Conservation (phyloP, 2,113 vertebrate genomes). For the Hippocampus comes region DNA sequence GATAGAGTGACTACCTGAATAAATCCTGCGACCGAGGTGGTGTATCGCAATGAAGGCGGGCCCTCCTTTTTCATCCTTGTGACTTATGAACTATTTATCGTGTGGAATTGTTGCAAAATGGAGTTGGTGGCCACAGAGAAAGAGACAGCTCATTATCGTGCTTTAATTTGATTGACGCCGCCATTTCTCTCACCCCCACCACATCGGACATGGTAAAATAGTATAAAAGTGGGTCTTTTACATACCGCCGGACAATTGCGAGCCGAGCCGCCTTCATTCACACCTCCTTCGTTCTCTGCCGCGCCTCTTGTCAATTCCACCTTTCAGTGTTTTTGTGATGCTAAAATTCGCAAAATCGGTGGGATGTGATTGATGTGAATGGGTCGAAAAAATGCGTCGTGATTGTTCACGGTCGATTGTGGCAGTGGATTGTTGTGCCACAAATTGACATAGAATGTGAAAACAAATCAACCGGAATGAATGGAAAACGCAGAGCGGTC, state of each 20-base stretch:
- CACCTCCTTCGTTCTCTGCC: conserved; percentile 2
- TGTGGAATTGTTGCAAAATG: conserved; percentile 43
- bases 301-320: conserved; percentile 51
- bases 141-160: conserved; percentile 41
- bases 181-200: conserved; percentile 21
- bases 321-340: conserved; percentile 61
- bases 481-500: neutral
- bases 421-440: conserved; percentile 2
- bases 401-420: conserved; percentile 1
- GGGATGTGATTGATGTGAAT: conserved; percentile 58
- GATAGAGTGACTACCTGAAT: conserved; percentile 37
- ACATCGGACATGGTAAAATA: conserved; percentile 54
- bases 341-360: conserved; percentile 51
- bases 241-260: conserved; percentile 67
- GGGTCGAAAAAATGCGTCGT: conserved; percentile 11
- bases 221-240: conserved; percentile 61
- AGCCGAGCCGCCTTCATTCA: conserved; percentile 54
- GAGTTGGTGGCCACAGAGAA: conserved; percentile 30
- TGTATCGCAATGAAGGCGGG: conserved; percentile 29
- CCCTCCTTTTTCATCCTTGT: conserved; percentile 30
- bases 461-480: neutral
- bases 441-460: conserved; percentile 5
- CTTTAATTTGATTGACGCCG: conserved; percentile 60
- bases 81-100: conserved; percentile 42
- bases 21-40: conserved; percentile 36